Evolutionary conservation across 2,113 vertebrate species (phyloP).

Genomic region (Agapornis roseicollis): DNA sequence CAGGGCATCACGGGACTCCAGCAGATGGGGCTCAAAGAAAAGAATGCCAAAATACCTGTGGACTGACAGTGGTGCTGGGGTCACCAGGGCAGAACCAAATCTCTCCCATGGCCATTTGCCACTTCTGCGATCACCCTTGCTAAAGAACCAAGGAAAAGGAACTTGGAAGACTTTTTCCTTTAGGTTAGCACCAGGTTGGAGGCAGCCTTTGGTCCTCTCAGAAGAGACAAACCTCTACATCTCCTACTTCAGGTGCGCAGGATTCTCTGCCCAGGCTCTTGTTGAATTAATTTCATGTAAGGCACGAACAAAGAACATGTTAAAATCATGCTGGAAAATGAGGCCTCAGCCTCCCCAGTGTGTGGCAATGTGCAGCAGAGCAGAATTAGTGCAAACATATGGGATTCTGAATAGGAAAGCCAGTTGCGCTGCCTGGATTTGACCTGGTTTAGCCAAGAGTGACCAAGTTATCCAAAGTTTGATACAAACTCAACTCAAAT

Average conservation of each 20-base stretch:
- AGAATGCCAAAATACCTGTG: background rate
- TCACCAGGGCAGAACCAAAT: background rate
- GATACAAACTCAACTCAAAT: background rate
- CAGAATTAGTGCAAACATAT: background rate
- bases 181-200: background rate
- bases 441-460: background rate
- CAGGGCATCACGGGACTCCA: conserved; percentile 28
- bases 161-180: background rate
- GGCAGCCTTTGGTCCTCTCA: background rate
- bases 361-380: background rate
- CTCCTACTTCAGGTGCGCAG: background rate
- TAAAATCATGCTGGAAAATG: background rate
- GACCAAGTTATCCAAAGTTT: background rate
- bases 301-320: background rate
- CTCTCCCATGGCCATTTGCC: background rate
- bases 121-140: background rate
- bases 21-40: conserved; percentile 67
- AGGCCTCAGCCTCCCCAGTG: background rate
- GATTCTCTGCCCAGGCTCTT: background rate
- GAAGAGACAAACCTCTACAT: background rate
- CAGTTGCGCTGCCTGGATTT: background rate
- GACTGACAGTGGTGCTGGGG: background rate
- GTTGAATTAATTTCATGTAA: background rate
- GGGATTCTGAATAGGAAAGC: background rate
- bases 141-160: background rate